These are phyloP conservation scores for Perdita meconis DNA, from an alignment of 2,888 invertebrate species.

Conservation along the genomic window DNA sequence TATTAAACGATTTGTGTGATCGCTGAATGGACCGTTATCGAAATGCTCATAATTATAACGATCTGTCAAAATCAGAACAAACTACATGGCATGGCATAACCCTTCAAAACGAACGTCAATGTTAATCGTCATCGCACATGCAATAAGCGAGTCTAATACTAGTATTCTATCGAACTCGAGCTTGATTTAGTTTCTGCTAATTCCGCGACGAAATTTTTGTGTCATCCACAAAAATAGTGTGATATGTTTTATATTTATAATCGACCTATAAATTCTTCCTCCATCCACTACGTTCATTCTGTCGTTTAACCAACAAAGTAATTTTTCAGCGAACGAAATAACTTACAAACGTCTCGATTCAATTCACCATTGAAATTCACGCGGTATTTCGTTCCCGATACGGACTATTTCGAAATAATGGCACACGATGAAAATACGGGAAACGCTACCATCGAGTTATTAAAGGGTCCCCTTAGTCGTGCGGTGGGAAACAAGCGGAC, in stretches of 20 bases:
- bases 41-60: slow-evolving; percentile 39
- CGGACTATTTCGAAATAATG: slow-evolving; percentile 8
- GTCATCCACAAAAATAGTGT: no score
- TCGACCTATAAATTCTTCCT: slow-evolving; percentile 5
- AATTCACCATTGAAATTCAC: not conserved
- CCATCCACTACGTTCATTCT: not conserved
- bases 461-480: not conserved
- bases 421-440: not conserved
- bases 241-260: not conserved
- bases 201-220: no score
- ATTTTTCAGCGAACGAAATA: slow-evolving; percentile 9
- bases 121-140: not conserved
- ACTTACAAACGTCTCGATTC: not conserved
- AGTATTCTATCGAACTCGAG: not conserved
- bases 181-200: no score
- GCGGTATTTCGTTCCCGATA: slow-evolving; percentile 18
- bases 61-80: slow-evolving; percentile 28
- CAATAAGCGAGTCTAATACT: not conserved
- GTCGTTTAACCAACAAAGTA: slow-evolving; percentile 2
- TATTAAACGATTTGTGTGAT: slow-evolving; percentile 2
- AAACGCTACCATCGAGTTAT: slow-evolving; percentile 35
- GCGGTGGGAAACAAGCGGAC: not conserved
- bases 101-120: not conserved
- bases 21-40: slow-evolving; percentile 44
- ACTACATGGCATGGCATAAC: not conserved